Conservation (phyloP, 1,140 invertebrate genomes). For the Macrobrachium rosenbergii region DNA sequence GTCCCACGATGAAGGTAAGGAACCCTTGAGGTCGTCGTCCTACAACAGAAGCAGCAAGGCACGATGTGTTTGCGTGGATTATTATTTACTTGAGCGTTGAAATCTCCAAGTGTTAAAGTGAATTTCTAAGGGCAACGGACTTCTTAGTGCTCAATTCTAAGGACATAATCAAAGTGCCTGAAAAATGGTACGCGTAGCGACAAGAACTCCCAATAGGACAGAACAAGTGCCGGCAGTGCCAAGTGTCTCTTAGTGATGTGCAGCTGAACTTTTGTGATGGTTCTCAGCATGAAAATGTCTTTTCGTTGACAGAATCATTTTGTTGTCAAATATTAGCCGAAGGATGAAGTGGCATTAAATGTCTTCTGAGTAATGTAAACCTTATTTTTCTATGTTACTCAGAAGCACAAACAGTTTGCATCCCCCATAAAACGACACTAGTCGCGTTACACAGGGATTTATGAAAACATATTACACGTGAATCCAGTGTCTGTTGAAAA, state of each 20-base stretch:
- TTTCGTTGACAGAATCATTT: too few species aligned
- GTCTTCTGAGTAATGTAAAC: too few species aligned
- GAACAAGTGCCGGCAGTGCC: constrained; percentile 6
- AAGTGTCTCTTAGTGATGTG: constrained; percentile 19
- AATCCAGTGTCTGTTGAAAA: too few species aligned
- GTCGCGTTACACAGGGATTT: too few species aligned
- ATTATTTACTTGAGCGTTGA: constrained; percentile 17
- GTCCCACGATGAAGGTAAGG: constrained; percentile 15
- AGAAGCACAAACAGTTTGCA: too few species aligned
- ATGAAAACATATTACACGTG: too few species aligned
- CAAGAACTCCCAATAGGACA: neutral
- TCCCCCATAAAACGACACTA: too few species aligned
- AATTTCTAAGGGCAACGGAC: neutral
- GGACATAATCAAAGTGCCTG: neutral
- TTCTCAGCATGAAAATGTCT: too few species aligned
- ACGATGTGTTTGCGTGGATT: neutral
- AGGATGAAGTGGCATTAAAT: too few species aligned
- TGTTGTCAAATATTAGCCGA: too few species aligned
- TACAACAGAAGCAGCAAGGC: neutral
- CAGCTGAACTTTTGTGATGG: neutral
- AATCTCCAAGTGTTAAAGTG: constrained; percentile 13
- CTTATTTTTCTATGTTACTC: too few species aligned
- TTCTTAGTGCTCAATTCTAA: neutral
- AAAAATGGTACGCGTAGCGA: neutral
- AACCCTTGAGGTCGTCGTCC: neutral